Evolutionary conservation across 2,113 vertebrate species (phyloP).

Genomic region (Monopterus albus): DNA sequence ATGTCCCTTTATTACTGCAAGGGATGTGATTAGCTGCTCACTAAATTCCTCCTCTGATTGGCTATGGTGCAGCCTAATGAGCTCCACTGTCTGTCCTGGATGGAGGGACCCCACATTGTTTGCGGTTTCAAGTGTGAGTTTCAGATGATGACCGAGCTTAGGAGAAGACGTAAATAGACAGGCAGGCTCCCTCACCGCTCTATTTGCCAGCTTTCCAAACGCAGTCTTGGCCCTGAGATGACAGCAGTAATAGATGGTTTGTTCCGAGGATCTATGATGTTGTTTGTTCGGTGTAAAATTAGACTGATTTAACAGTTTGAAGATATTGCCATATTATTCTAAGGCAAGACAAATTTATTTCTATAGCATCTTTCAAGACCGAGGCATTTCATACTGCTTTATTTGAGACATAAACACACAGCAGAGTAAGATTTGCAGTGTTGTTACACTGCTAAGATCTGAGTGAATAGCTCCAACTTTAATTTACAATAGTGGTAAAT

Average conservation of each 20-base stretch:
- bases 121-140: slow-evolving; percentile 69
- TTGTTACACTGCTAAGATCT: neutral
- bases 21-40: slow-evolving; percentile 46
- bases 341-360: neutral
- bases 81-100: slow-evolving; percentile 56
- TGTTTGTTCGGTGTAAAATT: slow-evolving; percentile 17
- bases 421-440: neutral
- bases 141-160: slow-evolving; percentile 70
- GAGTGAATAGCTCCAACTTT: neutral
- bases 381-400: neutral
- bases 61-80: slow-evolving; percentile 51
- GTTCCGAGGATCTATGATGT: slow-evolving; percentile 33
- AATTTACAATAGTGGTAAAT: neutral
- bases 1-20: slow-evolving; percentile 53
- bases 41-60: slow-evolving; percentile 64
- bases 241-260: slow-evolving; percentile 38
- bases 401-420: neutral
- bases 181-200: slow-evolving; percentile 30
- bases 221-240: slow-evolving; percentile 41
- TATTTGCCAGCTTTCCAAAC: slow-evolving; percentile 64
- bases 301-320: neutral
- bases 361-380: neutral
- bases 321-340: neutral
- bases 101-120: slow-evolving; percentile 72
- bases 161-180: slow-evolving; percentile 70